Evolutionary conservation across 2,797 vertebrate species (phyloP).

Genomic region (Anisognathus igniventris): DNA sequence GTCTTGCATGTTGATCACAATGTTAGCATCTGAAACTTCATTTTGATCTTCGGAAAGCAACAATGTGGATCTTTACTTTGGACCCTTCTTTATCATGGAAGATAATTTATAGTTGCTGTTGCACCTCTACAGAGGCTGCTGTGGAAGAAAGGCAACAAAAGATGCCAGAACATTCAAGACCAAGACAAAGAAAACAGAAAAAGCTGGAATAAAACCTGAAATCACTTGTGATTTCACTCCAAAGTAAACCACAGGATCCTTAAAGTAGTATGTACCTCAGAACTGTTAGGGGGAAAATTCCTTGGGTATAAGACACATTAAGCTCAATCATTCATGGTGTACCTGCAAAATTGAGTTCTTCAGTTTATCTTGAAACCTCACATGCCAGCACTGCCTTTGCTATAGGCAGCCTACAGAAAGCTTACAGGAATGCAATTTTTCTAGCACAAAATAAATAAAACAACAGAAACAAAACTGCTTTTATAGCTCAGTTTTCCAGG

Average conservation of each 20-base stretch:
- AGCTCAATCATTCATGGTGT: not conserved
- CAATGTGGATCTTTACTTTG: not conserved
- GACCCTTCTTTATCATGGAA: not conserved
- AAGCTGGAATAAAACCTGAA: not conserved
- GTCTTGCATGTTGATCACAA: accelerated
- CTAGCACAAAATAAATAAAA: not conserved
- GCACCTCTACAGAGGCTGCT: not conserved
- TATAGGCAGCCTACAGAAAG: not conserved
- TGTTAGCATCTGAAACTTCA: not conserved
- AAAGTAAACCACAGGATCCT: not conserved
- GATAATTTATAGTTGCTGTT: not conserved
- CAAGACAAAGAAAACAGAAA: not conserved
- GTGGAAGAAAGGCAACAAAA: not conserved
- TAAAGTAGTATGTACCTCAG: not conserved
- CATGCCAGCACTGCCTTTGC: not conserved
- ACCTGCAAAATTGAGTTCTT: not conserved
- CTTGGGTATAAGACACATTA: not conserved
- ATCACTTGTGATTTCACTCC: not conserved
- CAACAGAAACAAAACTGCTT: not conserved
- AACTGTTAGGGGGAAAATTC: accelerated
- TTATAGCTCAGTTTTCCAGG: not conserved
- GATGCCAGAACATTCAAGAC: not conserved
- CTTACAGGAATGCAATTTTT: not conserved
- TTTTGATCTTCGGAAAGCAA: not conserved
- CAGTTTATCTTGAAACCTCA: not conserved